Evolutionary conservation across 37 sponge, comb jelly and placozoan genomes (phyloP), one percentile per base, ranked within the genome.

Genomic region (Sycon ciliatum): DNA sequence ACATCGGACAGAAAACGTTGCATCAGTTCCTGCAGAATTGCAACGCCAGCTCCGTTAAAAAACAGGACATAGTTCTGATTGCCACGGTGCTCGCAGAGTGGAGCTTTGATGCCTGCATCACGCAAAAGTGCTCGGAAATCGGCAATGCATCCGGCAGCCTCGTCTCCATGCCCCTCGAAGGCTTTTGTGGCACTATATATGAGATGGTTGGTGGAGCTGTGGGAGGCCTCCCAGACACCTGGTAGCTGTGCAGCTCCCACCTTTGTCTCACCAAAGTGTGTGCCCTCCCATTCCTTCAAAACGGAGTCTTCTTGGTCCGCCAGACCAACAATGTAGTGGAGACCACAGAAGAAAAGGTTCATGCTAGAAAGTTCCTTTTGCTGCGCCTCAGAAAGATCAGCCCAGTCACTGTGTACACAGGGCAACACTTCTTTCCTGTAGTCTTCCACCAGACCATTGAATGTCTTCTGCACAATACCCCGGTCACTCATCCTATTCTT

Each of bases 401-500:
- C 20, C 81, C 75, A 80, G 1, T 39, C 35, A 30, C 30, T 37
- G 1, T 36, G 35, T 28, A 79, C 49, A 24, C 26, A 22, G 26
- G 81, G 81, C 38, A 80, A 61, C 3, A 80, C 68, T 11, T 67
- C 69, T 36, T 18, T n/a, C 13, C 75, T 42, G 69, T 74, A 80
- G 1, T 80, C 70, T 7, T 73, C 23, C 7, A 80, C 52, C 31
- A 80, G 36, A 5, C 68, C 3, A 39, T 79, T 79, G 38, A 79
- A 79, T 3, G 62, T 38, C 67, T 79, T 79, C 31, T 73, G 58
- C 4, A 62, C 81, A 55, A 42, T 18, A 52, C 78, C 75, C 2
- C 73, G 32, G 58, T 83, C 83, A 32, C 74, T 73, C 83, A 82
- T 82, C 1, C 78, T 82, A 28, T 82, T 77, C 35, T 83, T 77